A percentile compares a stretch with the other conserved stretches of the same genome.
Evolutionary conservation across 2,113 vertebrate species (phyloP).

Genomic region (Meleagris gallopavo): DNA sequence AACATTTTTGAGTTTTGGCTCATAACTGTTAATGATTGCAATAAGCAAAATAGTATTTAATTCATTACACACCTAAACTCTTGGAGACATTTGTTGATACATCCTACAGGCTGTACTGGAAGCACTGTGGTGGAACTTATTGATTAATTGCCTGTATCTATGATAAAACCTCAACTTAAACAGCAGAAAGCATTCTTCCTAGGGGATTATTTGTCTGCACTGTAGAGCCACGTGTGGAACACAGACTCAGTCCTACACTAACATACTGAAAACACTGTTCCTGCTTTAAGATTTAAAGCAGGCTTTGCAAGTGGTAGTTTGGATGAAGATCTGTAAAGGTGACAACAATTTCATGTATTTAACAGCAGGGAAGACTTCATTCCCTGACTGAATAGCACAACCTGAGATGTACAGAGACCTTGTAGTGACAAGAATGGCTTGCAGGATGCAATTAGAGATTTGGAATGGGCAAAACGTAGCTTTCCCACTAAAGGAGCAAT

Average conservation of each 20-base stretch:
- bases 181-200: not conserved
- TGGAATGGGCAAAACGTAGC: not conserved
- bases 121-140: not conserved
- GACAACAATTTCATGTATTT: not conserved
- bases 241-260: not conserved
- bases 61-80: constrained; percentile 14
- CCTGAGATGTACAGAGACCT: not conserved
- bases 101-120: not conserved
- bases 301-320: not conserved
- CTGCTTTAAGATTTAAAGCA: not conserved
- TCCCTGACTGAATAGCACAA: not conserved
- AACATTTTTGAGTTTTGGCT: not conserved
- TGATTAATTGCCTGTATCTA: not conserved
- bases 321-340: not conserved
- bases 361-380: not conserved
- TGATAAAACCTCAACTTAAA: not conserved
- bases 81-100: not conserved
- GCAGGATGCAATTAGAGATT: not conserved
- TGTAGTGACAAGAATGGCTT: not conserved
- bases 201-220: not conserved
- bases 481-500: not conserved
- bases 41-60: not conserved
- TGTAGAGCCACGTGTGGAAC: not conserved
- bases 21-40: not conserved
- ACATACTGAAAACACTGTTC: not conserved